Conservation (phyloP, 2,797 vertebrate genomes). For the Rhinogobio ventralis region DNA sequence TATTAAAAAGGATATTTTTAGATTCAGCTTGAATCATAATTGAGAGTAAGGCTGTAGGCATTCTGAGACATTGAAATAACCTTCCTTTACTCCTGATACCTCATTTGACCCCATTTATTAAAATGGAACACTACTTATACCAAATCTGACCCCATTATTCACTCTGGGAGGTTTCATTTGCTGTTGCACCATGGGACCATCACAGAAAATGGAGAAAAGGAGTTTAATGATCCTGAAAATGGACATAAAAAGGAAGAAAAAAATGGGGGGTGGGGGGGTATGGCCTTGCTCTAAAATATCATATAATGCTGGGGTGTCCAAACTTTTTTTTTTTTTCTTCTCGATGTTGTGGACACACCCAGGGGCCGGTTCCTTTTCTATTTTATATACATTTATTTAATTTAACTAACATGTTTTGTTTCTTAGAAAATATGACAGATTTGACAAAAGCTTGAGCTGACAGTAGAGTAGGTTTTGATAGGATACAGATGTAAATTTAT, state of each 20-base stretch:
- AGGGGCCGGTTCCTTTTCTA: too few relatives aligned
- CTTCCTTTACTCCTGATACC: conserved; percentile 73
- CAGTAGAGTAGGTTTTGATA: too few relatives aligned
- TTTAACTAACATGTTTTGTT: too few relatives aligned
- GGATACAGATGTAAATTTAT: too few relatives aligned
- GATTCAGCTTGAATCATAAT: conserved; percentile 70
- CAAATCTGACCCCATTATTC: conserved; percentile 74
- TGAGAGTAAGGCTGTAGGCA: conserved; percentile 68
- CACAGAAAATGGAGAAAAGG: conserved; percentile 10
- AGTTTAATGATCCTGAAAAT: conserved; percentile 25
- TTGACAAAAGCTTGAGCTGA: too few relatives aligned
- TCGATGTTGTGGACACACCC: too few relatives aligned
- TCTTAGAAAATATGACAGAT: too few relatives aligned
- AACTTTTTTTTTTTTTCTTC: too few relatives aligned
- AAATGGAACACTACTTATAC: conserved; percentile 57
- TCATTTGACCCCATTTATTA: conserved; percentile 60
- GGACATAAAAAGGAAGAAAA: neutral
- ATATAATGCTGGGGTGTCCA: too few relatives aligned
- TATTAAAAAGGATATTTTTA: conserved; percentile 74
- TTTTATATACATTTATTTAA: too few relatives aligned
- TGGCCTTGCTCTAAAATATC: neutral
- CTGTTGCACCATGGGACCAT: conserved; percentile 40
- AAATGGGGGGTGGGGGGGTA: neutral
- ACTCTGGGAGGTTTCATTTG: conserved; percentile 68
- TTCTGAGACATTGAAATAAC: conserved; percentile 77